Percentiles rank a stretch among this genome's conserved stretches.
Conservation (phyloP, 2,797 vertebrate genomes). For the Sebastes dallii region DNA sequence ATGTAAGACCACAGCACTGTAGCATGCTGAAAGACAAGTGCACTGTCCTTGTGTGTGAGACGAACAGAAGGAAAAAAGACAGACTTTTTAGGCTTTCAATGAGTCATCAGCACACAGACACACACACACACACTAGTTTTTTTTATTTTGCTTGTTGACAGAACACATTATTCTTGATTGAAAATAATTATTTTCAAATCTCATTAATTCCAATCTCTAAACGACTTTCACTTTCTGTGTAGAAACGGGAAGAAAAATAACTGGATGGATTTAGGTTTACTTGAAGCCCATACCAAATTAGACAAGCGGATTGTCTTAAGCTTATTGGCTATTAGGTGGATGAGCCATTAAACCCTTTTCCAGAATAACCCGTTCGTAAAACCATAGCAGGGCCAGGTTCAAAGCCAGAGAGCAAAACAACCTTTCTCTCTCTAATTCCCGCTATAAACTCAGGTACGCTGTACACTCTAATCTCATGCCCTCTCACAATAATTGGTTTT, state of each 20-base stretch:
- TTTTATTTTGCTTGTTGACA: neutral
- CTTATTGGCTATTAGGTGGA: conserved; percentile 74
- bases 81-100: neutral
- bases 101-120: neutral
- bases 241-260: conserved; percentile 25
- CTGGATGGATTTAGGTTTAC: conserved; percentile 37
- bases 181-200: conserved; percentile 18
- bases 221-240: conserved; percentile 8
- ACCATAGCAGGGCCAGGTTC: conserved; percentile 46
- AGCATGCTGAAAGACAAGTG: neutral
- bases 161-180: neutral
- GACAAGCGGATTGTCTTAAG: conserved; percentile 64
- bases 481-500: conserved; percentile 78
- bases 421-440: conserved; percentile 66
- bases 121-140: neutral
- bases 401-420: conserved; percentile 63
- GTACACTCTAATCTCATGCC: conserved; percentile 72
- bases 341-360: conserved; percentile 68
- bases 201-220: conserved; percentile 1
- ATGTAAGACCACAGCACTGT: neutral
- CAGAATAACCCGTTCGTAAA: conserved; percentile 38
- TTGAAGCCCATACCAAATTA: conserved; percentile 58
- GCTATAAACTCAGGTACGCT: conserved; percentile 66
- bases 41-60: neutral
- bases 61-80: neutral